phyloP scores from a whole-genome alignment of 2,888 invertebrate genomes.

The Sclerodermus sp. region DNA sequence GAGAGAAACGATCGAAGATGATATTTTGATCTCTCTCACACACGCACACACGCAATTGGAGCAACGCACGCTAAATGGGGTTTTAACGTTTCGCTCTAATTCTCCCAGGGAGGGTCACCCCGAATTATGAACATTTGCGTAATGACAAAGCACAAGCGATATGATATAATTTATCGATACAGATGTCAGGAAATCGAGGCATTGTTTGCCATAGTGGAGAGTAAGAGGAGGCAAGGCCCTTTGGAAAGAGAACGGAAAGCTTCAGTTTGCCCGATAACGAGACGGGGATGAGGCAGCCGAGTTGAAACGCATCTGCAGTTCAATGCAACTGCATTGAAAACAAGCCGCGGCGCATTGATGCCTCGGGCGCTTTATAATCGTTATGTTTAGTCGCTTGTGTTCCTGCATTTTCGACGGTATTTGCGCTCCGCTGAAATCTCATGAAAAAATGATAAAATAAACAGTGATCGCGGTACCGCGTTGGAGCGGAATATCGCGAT shows the following conservation, averaged over 20 bases:
- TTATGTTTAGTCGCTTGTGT: slow-evolving; percentile 40
- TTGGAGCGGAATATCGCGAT: neutral
- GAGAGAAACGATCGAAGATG: no score
- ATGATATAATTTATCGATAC: no score
- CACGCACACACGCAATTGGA: no score
- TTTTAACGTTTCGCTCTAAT: no score
- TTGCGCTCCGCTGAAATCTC: slow-evolving; percentile 38
- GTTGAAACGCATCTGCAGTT: slow-evolving; percentile 25
- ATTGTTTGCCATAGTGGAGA: no score
- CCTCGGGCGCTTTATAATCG: slow-evolving; percentile 37
- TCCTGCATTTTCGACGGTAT: slow-evolving; percentile 36
- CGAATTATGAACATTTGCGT: no score
- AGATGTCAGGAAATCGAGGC: no score
- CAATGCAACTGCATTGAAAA: slow-evolving; percentile 36
- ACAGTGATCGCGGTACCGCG: slow-evolving; percentile 14
- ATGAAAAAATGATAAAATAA: slow-evolving; percentile 39
- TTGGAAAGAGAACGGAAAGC: neutral
- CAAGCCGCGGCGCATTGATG: slow-evolving; percentile 27
- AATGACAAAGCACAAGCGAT: no score
- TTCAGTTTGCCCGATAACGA: slow-evolving; percentile 15
- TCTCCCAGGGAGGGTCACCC: no score
- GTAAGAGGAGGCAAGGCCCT: neutral
- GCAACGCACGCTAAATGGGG: no score
- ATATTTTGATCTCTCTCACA: no score
- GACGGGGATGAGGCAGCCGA: slow-evolving; percentile 15